Percentiles rank a stretch among this genome's conserved stretches.
Conservation (phyloP, 2,113 vertebrate genomes). For the Pseudonaja textilis region DNA sequence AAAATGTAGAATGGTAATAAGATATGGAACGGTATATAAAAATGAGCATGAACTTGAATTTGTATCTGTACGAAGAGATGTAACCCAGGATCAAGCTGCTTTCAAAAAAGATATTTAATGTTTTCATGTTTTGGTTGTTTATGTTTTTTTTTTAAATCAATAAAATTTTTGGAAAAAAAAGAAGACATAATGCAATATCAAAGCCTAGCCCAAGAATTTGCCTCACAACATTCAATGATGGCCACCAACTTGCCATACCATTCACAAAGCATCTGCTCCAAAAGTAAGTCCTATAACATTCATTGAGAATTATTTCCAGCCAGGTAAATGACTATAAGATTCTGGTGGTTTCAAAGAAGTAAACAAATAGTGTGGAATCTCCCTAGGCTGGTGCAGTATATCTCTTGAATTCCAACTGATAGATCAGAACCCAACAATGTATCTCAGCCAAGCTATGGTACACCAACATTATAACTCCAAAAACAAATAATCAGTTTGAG, state of each 20-base stretch:
- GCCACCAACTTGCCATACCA: not conserved
- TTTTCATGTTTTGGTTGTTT: too few species aligned
- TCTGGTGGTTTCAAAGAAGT: not conserved
- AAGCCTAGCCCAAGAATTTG: not conserved
- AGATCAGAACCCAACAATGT: not conserved
- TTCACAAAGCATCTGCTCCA: not conserved
- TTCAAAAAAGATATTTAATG: too few species aligned
- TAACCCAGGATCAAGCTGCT: too few species aligned
- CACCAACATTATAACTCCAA: not conserved
- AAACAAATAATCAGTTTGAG: not conserved
- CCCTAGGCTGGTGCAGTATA: not conserved
- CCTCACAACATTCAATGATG: not conserved
- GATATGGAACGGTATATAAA: too few species aligned
- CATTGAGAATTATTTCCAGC: not conserved
- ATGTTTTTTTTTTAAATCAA: too few species aligned
- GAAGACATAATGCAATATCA: not conserved
- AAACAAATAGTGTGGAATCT: not conserved
- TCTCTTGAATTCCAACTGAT: not conserved
- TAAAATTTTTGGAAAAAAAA: too few species aligned
- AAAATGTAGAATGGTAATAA: too few species aligned
- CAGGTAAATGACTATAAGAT: not conserved
- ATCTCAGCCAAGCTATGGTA: not conserved
- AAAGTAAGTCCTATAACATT: not conserved
- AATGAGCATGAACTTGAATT: too few species aligned
- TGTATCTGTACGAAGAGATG: too few species aligned